These are phyloP conservation scores for Pachyramphus minor DNA, from an alignment of 2,113 vertebrate species.

Conservation along the genomic window DNA sequence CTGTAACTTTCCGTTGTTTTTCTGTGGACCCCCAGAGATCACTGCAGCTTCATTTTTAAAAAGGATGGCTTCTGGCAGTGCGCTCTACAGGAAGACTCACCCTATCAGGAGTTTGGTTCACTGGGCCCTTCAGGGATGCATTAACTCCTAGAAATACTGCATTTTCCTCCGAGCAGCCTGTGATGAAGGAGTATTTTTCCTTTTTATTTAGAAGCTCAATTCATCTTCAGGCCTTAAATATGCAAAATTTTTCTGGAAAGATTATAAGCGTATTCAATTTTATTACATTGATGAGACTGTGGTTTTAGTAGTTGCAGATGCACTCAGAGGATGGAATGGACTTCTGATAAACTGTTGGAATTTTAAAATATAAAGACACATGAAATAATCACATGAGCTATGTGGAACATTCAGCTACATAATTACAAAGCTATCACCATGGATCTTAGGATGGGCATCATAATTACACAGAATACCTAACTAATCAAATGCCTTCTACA, in stretches of 20 bases:
- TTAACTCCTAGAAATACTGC: neutral
- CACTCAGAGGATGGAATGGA: neutral
- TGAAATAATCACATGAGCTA: neutral
- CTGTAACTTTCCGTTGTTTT: neutral
- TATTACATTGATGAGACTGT: neutral
- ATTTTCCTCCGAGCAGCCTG: neutral
- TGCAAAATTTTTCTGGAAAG: neutral
- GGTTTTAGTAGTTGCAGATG: neutral
- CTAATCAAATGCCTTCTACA: neutral
- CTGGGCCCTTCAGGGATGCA: neutral
- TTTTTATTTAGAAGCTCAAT: neutral
- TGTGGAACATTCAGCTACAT: neutral
- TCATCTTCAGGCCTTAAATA: neutral
- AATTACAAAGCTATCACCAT: neutral
- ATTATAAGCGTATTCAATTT: neutral
- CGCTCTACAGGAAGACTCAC: neutral
- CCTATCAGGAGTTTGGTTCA: neutral
- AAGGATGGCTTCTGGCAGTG: constrained; percentile 3
- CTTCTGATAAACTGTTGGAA: neutral
- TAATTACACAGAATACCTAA: neutral
- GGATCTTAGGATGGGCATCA: neutral
- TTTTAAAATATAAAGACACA: neutral
- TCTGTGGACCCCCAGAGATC: neutral
- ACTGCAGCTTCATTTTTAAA: neutral
- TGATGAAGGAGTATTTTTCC: neutral